Base-by-base conservation (phyloP, 2,888 invertebrate species). In the Encarsia formosa region DNA sequence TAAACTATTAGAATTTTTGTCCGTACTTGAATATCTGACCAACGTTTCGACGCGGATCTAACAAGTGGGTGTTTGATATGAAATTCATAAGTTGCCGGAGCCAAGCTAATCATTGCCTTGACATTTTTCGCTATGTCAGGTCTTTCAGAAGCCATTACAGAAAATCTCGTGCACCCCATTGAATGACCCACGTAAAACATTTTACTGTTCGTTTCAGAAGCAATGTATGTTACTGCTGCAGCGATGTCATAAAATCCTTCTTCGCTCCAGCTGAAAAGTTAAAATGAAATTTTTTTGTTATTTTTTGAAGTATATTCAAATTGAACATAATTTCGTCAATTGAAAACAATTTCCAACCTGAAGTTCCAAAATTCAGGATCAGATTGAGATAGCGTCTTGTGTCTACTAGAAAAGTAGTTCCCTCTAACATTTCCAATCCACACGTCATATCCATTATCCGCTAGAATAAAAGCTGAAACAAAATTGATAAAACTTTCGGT, bases 151-250 rank as follows among this genome's bases (percentile, higher is more conserved):
- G 88, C 78, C 67, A 88, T 77, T 2, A 84, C 84, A 66, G 85
- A 87, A 60, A 86, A 81, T 65, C 84, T 79, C 0, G 90, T 86
- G 0, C 89, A 88, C 1, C 94, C 71, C 69, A 70, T 67, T 0
- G 70, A 71, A 56, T 66, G 68, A 5, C 70, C 70, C 41, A 71
- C 58, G 35, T 70, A 71, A 4, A 58, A 52, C 15, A 61, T 50
- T 29, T 57, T 52, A 26, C 55, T 16, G 3, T 76, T 73, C 1
- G 83, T 82, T 4, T 81, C 61, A 82, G 60, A 49, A 20, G 37
- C 19, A 37, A 37, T 13, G 22, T 37, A 37, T 9, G 37, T 19
- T 3, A 37, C 20, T 9, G 16, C 19, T 20, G 37, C 37, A 20
- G 37, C 19, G 13, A 37, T 37, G 13, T 32, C 43, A 20, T 43